Evolutionary conservation across 2,888 invertebrate species (phyloP).

Genomic region (Melieria omissa): DNA sequence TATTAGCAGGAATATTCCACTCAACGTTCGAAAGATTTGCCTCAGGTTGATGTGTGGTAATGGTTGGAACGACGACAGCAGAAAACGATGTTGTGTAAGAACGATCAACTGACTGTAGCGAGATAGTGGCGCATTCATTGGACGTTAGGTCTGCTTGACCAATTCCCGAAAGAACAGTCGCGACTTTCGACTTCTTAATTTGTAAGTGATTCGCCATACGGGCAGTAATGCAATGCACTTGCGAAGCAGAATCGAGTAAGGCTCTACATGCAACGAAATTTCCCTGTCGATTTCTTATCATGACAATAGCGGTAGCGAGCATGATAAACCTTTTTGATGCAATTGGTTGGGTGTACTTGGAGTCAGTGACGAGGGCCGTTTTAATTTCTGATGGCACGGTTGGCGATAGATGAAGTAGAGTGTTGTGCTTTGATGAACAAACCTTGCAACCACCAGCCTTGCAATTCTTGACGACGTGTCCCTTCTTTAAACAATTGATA

Average conservation of each 20-base stretch:
- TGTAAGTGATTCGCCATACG: conserved; percentile 27
- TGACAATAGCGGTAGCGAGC: no score
- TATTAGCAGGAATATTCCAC: conserved; percentile 21
- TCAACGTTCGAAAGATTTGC: conserved; percentile 25
- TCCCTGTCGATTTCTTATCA: no score
- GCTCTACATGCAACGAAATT: no score
- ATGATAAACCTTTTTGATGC: no score
- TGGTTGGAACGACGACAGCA: conserved; percentile 41
- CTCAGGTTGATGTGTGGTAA: conserved; percentile 42
- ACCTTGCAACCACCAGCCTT: conserved; percentile 16
- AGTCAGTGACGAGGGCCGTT: conserved; percentile 9
- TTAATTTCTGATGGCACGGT: not conserved
- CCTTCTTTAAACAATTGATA: conserved; percentile 27
- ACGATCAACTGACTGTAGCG: conserved; percentile 1
- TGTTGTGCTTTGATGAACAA: conserved; percentile 20
- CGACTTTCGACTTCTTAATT: conserved; percentile 9
- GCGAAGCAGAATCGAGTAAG: conserved; percentile 32
- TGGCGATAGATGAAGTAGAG: not conserved
- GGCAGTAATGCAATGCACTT: conserved; percentile 23
- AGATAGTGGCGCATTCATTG: not conserved
- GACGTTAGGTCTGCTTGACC: conserved; percentile 18
- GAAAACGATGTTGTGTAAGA: conserved; percentile 17
- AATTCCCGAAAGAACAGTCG: conserved; percentile 26
- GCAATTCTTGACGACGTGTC: conserved; percentile 16
- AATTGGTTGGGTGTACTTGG: not conserved